Evolutionary conservation across 1,140 invertebrate genomes (phyloP).

Genomic region (Ditylenchus dipsaci): DNA sequence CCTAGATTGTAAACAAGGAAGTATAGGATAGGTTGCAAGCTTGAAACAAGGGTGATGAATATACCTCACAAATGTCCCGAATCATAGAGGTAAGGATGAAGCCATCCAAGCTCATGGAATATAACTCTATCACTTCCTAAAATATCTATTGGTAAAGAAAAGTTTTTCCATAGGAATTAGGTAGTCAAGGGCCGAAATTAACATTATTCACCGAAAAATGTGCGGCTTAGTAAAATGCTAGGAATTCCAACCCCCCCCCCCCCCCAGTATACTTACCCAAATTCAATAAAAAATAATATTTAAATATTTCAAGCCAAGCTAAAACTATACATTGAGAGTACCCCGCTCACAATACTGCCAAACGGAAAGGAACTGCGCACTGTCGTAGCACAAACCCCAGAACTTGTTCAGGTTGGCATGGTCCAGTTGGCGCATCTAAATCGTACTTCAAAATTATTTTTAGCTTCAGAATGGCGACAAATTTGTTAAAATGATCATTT

Average conservation of each 20-base stretch:
- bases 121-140: not conserved
- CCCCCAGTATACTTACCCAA: too few relatives aligned
- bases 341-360: constrained; percentile 20
- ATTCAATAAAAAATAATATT: not conserved
- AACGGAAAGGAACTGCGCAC: constrained; percentile 6
- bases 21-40: not conserved
- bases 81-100: not conserved
- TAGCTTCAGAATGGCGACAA: too few relatives aligned
- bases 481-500: too few relatives aligned
- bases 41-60: not conserved
- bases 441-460: not conserved
- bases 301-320: not conserved
- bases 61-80: not conserved
- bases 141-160: too few relatives aligned
- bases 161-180: too few relatives aligned
- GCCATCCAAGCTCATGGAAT: not conserved
- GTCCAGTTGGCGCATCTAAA: constrained; percentile 10
- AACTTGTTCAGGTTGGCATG: constrained; percentile 20
- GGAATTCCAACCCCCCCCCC: too few relatives aligned
- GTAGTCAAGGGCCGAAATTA: too few relatives aligned
- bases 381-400: constrained; percentile 10
- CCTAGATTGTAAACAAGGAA: constrained; percentile 12
- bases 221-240: too few relatives aligned
- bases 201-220: too few relatives aligned
- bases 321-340: not conserved